Evolutionary conservation across 2,888 invertebrate species (phyloP).

Genomic region (Perdita meconis): DNA sequence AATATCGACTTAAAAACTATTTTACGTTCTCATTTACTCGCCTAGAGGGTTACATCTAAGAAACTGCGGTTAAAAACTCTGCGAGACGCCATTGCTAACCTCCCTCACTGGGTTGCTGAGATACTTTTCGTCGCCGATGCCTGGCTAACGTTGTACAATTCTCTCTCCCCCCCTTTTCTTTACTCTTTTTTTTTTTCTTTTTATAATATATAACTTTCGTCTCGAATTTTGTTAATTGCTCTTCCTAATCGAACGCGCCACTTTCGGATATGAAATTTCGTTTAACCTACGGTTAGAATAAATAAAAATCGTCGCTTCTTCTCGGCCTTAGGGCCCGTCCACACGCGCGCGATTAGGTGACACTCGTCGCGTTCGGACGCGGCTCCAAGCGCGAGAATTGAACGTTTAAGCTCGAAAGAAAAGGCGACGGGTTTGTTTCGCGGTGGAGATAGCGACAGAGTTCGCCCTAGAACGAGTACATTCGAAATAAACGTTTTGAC

Average conservation of each 20-base stretch:
- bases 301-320: slow-evolving; percentile 19
- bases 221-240: slow-evolving; percentile 1
- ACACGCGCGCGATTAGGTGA: no score
- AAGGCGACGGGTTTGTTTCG: neutral
- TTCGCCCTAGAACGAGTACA: slow-evolving; percentile 2
- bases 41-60: slow-evolving; percentile 70
- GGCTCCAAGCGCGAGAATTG: no score
- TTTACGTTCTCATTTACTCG: slow-evolving; percentile 66
- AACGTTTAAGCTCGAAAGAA: slow-evolving; percentile 9
- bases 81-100: slow-evolving; percentile 43
- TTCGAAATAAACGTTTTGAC: slow-evolving; percentile 7
- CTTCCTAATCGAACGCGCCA: slow-evolving; percentile 28
- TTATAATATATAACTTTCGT: neutral
- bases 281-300: slow-evolving; percentile 12
- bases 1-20: slow-evolving; percentile 82
- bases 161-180: neutral
- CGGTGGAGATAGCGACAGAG: neutral
- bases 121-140: slow-evolving; percentile 14
- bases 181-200: no score
- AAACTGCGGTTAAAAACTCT: slow-evolving; percentile 64
- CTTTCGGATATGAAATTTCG: slow-evolving; percentile 35
- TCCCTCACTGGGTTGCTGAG: slow-evolving; percentile 20
- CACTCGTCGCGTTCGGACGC: no score
- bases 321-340: neutral
- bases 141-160: slow-evolving; percentile 56